Percentiles rank a stretch among this genome's conserved stretches.
These are phyloP conservation scores for Sycophila texana DNA, from an alignment of 2,888 invertebrate species.

Conservation along the genomic window DNA sequence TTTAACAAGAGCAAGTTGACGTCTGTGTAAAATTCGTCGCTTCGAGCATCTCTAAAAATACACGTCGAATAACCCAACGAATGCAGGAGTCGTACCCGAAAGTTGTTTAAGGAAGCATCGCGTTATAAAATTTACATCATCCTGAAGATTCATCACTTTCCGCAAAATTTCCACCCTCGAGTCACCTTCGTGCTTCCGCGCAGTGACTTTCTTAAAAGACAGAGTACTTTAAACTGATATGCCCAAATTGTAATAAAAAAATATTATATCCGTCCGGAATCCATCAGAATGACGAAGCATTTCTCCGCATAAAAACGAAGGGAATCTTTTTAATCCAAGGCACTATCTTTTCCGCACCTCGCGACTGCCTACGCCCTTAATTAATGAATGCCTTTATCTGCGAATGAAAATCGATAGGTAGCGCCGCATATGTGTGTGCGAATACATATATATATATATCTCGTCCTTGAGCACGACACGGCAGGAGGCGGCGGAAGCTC, in stretches of 20 bases:
- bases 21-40: slow-evolving; percentile 39
- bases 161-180: too few relatives aligned
- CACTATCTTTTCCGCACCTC: not conserved
- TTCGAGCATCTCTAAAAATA: slow-evolving; percentile 26
- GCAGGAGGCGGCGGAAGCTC: not conserved
- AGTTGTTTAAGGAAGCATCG: slow-evolving; percentile 9
- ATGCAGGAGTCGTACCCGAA: slow-evolving; percentile 2
- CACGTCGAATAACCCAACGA: slow-evolving; percentile 19
- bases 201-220: too few relatives aligned
- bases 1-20: slow-evolving; percentile 39
- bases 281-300: not conserved
- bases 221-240: too few relatives aligned
- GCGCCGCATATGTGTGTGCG: too few relatives aligned
- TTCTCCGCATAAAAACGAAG: not conserved
- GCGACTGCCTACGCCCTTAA: not conserved
- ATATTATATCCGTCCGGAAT: too few relatives aligned
- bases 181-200: too few relatives aligned
- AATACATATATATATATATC: too few relatives aligned
- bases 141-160: too few relatives aligned
- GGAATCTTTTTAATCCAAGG: not conserved
- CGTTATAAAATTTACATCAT: slow-evolving; percentile 2
- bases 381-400: slow-evolving; percentile 10
- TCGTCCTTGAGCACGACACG: too few relatives aligned
- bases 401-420: slow-evolving; percentile 35
- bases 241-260: too few relatives aligned